phyloP scores from a whole-genome alignment of 2,888 invertebrate species.

The Sclerodermus sp. region DNA sequence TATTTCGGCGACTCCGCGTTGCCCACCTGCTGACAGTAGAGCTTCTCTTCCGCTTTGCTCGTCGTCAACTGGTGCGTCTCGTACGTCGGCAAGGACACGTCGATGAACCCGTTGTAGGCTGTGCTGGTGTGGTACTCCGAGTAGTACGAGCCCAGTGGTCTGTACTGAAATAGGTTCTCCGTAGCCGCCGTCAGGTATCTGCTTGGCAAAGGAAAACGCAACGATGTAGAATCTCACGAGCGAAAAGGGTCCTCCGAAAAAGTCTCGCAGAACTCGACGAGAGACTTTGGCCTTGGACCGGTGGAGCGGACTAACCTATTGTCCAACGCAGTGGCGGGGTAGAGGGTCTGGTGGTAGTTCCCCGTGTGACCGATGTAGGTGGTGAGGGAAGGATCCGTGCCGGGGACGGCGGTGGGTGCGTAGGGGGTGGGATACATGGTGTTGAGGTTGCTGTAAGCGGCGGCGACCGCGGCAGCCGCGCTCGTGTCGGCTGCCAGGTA shows the following conservation, averaged over 20 bases:
- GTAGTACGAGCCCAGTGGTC: constrained; percentile 82
- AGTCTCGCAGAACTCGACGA: too few relatives aligned
- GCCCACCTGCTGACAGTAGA: constrained; percentile 65
- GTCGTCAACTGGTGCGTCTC: constrained; percentile 61
- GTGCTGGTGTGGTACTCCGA: constrained; percentile 76
- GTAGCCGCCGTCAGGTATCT: constrained; percentile 71
- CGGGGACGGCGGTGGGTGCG: constrained; percentile 72
- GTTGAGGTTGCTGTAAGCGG: constrained; percentile 78
- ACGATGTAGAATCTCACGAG: too few relatives aligned
- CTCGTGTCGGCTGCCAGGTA: constrained; percentile 69
- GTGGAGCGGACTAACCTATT: constrained; percentile 55
- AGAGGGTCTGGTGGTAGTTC: constrained; percentile 66
- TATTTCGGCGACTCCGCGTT: constrained; percentile 61
- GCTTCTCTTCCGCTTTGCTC: constrained; percentile 62
- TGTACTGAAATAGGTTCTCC: constrained; percentile 88
- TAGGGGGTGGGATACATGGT: constrained; percentile 82
- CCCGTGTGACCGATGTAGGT: constrained; percentile 73
- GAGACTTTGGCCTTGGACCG: too few relatives aligned
- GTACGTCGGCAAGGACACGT: constrained; percentile 72
- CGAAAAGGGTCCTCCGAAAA: neutral
- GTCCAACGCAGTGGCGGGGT: constrained; percentile 61
- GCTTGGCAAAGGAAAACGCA: constrained; percentile 42
- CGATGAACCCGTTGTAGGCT: constrained; percentile 79
- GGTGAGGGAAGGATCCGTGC: constrained; percentile 66
- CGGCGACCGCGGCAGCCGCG: constrained; percentile 68